Percentiles rank a stretch among this genome's conserved stretches.
Conservation (phyloP, 2,797 vertebrate genomes). For the Cyprinella venusta region DNA sequence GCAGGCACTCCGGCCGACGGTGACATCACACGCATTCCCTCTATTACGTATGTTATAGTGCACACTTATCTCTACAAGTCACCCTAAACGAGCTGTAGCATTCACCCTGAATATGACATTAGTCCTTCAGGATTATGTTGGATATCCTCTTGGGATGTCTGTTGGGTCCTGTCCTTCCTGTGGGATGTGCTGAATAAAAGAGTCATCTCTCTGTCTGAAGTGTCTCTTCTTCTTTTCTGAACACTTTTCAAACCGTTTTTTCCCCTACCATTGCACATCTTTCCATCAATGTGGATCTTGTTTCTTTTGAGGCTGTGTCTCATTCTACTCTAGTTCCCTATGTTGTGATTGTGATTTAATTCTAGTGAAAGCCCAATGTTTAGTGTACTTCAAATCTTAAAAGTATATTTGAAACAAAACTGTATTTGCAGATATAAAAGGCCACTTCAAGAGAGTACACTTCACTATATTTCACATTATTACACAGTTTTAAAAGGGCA, state of each 20-base stretch:
- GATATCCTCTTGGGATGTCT: conserved; percentile 13
- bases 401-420: background rate
- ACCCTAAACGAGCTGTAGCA: background rate
- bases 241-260: conserved; percentile 48
- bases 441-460: background rate
- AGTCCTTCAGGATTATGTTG: background rate
- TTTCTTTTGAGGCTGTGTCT: conserved; percentile 6
- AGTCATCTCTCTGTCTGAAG: background rate
- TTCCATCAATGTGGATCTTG: conserved; percentile 54
- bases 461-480: background rate
- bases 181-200: background rate
- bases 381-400: background rate
- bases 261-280: conserved; percentile 23
- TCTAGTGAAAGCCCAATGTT: too few species aligned
- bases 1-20: too few species aligned
- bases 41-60: too few species aligned
- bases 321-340: background rate
- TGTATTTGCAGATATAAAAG: background rate
- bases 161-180: background rate
- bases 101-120: background rate
- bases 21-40: too few species aligned
- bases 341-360: background rate
- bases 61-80: background rate
- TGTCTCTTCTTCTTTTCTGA: conserved; percentile 8
- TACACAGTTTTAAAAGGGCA: background rate